Percentiles rank a stretch among this genome's conserved stretches.
These are phyloP conservation scores for Epinephelus cyanopodus DNA, from an alignment of 2,113 vertebrate species.

Conservation along the genomic window DNA sequence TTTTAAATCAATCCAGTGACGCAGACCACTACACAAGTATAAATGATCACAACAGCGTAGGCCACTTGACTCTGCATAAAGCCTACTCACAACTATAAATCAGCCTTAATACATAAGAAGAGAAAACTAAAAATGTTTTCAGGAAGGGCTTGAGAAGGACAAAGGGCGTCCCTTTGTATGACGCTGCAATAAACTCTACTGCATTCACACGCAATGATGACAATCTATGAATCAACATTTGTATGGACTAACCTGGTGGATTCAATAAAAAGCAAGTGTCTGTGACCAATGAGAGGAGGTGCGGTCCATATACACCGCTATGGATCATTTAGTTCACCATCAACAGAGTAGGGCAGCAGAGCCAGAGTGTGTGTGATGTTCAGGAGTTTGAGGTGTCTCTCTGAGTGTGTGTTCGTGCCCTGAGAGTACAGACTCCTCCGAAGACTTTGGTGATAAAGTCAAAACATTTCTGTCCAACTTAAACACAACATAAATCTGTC, in stretches of 20 bases:
- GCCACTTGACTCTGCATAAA: no score
- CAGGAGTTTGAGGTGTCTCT: conserved; percentile 46
- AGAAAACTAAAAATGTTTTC: conserved; percentile 9
- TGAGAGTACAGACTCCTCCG: conserved; percentile 1
- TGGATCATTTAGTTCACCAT: conserved; percentile 77
- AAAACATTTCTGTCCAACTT: conserved; percentile 63
- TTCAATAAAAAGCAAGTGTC: conserved; percentile 78
- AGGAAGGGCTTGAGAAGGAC: neutral
- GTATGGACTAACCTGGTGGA: conserved; percentile 33
- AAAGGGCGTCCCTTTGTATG: conserved; percentile 20
- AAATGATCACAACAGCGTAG: no score
- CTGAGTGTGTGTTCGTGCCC: conserved; percentile 20
- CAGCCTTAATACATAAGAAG: neutral
- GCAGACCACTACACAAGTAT: no score
- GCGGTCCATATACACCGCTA: conserved; percentile 68
- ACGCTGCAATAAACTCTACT: neutral
- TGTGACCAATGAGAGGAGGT: conserved; percentile 74
- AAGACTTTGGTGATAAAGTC: conserved; percentile 60
- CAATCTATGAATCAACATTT: conserved; percentile 56
- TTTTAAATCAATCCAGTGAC: no score
- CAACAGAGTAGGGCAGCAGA: conserved; percentile 62
- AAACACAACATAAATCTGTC: conserved; percentile 65
- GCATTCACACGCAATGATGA: conserved; percentile 14
- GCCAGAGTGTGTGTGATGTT: conserved; percentile 62
- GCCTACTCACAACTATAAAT: no score